These are phyloP conservation scores for Phalanger gymnotis DNA, from an alignment of 2,797 vertebrate species.

Conservation along the genomic window DNA sequence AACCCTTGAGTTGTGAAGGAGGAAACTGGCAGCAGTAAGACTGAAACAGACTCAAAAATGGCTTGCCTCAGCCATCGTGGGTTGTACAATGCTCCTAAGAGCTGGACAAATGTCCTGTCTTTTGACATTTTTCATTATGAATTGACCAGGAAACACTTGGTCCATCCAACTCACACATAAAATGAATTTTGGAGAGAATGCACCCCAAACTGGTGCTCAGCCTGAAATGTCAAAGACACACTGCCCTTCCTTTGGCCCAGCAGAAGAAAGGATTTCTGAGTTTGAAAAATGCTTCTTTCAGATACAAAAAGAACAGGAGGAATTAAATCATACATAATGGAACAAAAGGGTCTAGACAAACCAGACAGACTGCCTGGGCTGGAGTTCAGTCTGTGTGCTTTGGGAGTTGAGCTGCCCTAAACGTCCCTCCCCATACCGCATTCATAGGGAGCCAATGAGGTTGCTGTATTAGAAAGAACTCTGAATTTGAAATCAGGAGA, in stretches of 20 bases:
- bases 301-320: not conserved
- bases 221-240: slow-evolving; percentile 28
- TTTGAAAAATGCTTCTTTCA: not conserved
- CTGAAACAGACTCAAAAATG: not conserved
- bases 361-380: too few relatives aligned
- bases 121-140: slow-evolving; percentile 14
- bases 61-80: not conserved
- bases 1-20: slow-evolving; percentile 14
- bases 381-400: too few relatives aligned
- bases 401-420: too few relatives aligned
- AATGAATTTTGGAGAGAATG: not conserved
- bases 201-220: not conserved
- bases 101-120: not conserved
- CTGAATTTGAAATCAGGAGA: not conserved
- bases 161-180: not conserved
- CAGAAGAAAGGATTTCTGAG: slow-evolving; percentile 39
- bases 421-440: not conserved
- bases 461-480: slow-evolving; percentile 7
- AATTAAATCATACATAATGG: not conserved
- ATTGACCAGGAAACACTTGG: slow-evolving; percentile 16
- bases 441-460: not conserved
- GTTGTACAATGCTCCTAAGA: not conserved
- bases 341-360: not conserved
- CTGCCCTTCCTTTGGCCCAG: slow-evolving; percentile 16
- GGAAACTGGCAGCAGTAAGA: not conserved